Percentiles rank a stretch among this genome's conserved stretches.
These are phyloP conservation scores for Lasioglossum malachurum DNA, from an alignment of 2,888 invertebrate genomes.

Conservation along the genomic window DNA sequence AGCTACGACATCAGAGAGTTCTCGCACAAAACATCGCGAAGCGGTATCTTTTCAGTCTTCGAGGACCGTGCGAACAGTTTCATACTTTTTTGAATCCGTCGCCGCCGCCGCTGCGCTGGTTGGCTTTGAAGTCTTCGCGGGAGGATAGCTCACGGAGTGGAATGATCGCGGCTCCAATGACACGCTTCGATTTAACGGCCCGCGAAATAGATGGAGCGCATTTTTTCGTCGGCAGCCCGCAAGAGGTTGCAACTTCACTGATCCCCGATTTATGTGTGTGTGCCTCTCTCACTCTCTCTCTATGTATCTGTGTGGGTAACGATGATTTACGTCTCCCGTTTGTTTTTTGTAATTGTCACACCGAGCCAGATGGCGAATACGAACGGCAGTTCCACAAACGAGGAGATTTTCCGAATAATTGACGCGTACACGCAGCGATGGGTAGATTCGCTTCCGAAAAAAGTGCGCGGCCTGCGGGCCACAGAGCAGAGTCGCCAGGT, in stretches of 20 bases:
- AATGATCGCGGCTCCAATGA: slow-evolving; percentile 43
- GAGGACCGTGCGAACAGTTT: neutral
- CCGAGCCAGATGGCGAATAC: slow-evolving; percentile 65
- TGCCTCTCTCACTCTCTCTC: fast-evolving
- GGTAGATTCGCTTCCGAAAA: slow-evolving; percentile 15
- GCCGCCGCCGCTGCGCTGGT: neutral
- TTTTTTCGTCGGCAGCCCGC: slow-evolving; percentile 49
- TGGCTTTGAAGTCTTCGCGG: slow-evolving; percentile 16
- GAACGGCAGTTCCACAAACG: slow-evolving; percentile 63
- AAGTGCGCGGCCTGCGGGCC: neutral
- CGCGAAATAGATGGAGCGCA: slow-evolving; percentile 52
- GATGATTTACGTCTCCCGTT: slow-evolving; percentile 72
- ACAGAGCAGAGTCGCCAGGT: too few species aligned
- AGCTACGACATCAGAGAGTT: neutral
- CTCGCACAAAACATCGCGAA: neutral
- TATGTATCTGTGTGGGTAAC: slow-evolving; percentile 43
- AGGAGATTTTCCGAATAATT: slow-evolving; percentile 67
- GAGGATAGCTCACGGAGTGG: slow-evolving; percentile 21
- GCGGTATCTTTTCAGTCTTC: neutral
- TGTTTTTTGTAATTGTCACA: slow-evolving; percentile 72
- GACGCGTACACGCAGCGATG: slow-evolving; percentile 47
- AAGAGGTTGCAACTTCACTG: slow-evolving; percentile 44
- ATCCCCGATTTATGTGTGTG: neutral
- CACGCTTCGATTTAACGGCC: slow-evolving; percentile 45
- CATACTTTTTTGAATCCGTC: neutral